Evolutionary conservation across 2,113 vertebrate species (phyloP).

Genomic region (Sakesphorus luctuosus): DNA sequence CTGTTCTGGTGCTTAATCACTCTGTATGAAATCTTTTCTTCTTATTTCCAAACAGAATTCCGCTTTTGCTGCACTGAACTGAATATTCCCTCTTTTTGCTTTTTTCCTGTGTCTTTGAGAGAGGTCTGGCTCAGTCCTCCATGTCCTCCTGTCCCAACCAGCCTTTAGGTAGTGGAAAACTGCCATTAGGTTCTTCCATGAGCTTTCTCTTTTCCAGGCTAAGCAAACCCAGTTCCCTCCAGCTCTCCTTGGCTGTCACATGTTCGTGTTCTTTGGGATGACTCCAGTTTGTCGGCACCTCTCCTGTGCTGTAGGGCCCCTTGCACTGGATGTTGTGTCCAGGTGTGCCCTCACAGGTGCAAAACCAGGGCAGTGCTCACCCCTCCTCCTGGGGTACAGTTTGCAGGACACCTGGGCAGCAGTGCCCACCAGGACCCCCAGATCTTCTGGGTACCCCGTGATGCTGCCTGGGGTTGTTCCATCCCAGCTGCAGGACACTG

Average conservation of each 20-base stretch:
- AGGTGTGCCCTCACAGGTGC: neutral
- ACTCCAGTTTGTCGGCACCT: neutral
- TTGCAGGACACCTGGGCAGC: neutral
- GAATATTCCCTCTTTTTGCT: neutral
- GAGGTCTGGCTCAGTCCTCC: neutral
- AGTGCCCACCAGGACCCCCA: neutral
- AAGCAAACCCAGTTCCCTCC: neutral
- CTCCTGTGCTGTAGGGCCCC: neutral
- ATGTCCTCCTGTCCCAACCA: rapidly evolving
- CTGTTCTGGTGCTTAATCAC: neutral
- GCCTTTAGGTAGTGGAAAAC: neutral
- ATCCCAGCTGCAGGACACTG: neutral
- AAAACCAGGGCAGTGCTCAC: neutral
- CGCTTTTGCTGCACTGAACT: neutral
- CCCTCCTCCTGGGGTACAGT: neutral
- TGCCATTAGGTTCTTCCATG: neutral
- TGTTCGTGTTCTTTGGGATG: neutral
- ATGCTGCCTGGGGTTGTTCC: neutral
- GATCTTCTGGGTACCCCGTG: neutral
- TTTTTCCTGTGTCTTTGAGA: neutral
- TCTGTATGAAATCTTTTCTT: neutral
- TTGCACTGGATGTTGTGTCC: neutral
- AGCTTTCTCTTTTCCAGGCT: neutral
- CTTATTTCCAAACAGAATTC: neutral
- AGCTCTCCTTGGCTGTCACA: neutral